Evolutionary conservation across 1,140 invertebrate species (phyloP), one percentile per base, ranked within the genome.

Genomic region (Bombus turneri): DNA sequence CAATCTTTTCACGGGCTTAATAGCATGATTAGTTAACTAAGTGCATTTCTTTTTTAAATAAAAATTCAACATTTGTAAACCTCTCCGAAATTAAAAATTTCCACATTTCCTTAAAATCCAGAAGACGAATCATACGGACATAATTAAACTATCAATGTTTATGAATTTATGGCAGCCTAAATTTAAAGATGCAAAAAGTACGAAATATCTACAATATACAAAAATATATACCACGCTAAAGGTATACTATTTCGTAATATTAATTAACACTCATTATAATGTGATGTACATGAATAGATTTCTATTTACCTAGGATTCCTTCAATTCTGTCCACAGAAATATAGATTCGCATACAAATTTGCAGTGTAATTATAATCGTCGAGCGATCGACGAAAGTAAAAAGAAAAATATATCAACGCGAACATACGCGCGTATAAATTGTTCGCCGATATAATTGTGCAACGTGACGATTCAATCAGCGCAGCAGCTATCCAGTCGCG

Each of bases 391-490:
- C 28, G 39, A 64, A 78, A 3, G 22, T 18, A 28, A 31, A 37
- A 37, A 34, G 25, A 47, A 41, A n/a, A 39, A 34, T 13, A 47
- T 12, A 59, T 22, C 43, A 25, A 15, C 15, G n/a, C 15, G 66
- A 41, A 34, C n/a, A 31, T n/a, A 43, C 37, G n/a, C 15, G 28
- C 1, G 31, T 22, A 31, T 57, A 62, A 73, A 59, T 71, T 71
- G 53, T 72, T 8, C 22, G 6, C 8, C 13, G 15, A 34, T 41
- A 73, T 64, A 74, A 74, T 81, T 73, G n/a, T n/a, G 28, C 31
- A 9, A 34, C n/a, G n/a, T 28, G 28, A 22, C 25, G 53, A 41
- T 82, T 64, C 71, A 82, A 75, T 82, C 66, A n/a, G 5, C 79
- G 79, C 1, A 53, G 5, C 47, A 53, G 47, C 15, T 71, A 57